phyloP scores from a whole-genome alignment of 2,888 invertebrate genomes.

The Pimpla rufipes region DNA sequence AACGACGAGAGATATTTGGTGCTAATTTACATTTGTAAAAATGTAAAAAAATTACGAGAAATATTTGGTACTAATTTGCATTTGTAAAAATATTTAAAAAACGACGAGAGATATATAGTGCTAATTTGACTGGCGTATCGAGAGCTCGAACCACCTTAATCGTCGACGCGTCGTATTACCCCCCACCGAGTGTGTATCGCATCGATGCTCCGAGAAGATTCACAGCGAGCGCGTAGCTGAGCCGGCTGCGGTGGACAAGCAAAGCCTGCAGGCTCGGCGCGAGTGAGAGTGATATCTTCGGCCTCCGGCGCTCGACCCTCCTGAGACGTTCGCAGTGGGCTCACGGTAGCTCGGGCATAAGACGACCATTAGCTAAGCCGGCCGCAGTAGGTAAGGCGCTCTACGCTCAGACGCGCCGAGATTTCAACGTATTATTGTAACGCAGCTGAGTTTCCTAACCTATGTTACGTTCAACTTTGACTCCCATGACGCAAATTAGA shows the following conservation, averaged over 20 bases:
- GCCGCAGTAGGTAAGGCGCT: background rate
- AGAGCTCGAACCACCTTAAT: background rate
- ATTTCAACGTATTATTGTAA: background rate
- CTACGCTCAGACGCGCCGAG: background rate
- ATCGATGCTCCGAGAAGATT: conserved; percentile 52
- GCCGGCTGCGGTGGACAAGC: background rate
- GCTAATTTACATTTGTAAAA: too few relatives aligned
- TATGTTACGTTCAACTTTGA: background rate
- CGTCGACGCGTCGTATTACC: conserved; percentile 26
- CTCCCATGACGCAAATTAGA: background rate
- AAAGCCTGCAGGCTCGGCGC: conserved; percentile 11
- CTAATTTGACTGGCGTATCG: too few relatives aligned
- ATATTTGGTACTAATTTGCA: too few relatives aligned
- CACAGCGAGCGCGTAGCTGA: background rate
- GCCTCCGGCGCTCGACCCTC: conserved; percentile 52
- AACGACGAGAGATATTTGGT: too few relatives aligned
- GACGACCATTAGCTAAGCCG: conserved; percentile 1
- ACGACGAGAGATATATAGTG: too few relatives aligned
- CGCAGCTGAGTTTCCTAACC: background rate
- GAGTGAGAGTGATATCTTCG: conserved; percentile 69
- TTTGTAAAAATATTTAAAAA: too few relatives aligned
- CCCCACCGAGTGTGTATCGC: conserved; percentile 39
- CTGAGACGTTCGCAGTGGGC: conserved; percentile 13
- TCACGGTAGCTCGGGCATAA: conserved; percentile 35
- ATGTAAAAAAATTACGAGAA: too few relatives aligned